Percentiles rank a stretch among this genome's conserved stretches.
phyloP scores from a whole-genome alignment of 2,797 vertebrate genomes.

The Cyprinodon diabolis region DNA sequence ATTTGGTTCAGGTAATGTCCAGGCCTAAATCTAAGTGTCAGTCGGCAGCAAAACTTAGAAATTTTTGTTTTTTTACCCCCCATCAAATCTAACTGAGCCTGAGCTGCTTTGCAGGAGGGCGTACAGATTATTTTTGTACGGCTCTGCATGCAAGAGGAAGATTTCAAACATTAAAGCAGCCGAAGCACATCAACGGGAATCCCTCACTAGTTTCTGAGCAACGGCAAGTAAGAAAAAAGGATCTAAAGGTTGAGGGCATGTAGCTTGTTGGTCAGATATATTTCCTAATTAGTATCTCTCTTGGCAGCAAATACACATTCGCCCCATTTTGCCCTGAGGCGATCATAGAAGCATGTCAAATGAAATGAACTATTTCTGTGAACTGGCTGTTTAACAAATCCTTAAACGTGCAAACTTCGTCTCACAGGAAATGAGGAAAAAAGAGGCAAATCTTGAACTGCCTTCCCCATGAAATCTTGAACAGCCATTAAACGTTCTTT shows the following conservation, averaged over 20 bases:
- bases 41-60: not conserved
- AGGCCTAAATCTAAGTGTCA: not conserved
- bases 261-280: constrained; percentile 48
- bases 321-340: constrained; percentile 44
- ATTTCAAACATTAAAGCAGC: constrained; percentile 44
- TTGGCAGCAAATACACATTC: constrained; percentile 36
- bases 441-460: constrained; percentile 13
- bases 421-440: constrained; percentile 8
- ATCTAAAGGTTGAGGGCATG: constrained; percentile 47
- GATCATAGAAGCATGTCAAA: constrained; percentile 48
- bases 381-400: constrained; percentile 43
- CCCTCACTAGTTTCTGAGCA: constrained; percentile 34
- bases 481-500: constrained; percentile 2
- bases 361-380: constrained; percentile 46
- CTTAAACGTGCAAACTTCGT: constrained; percentile 2
- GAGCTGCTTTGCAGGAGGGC: not conserved
- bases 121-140: not conserved
- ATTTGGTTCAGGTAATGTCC: not conserved
- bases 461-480: constrained; percentile 27
- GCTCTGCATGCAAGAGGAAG: constrained; percentile 7
- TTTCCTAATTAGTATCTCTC: constrained; percentile 53
- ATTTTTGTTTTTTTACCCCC: not conserved
- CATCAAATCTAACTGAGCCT: not conserved
- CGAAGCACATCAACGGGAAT: constrained; percentile 27
- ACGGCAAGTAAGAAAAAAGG: constrained; percentile 22